Evolutionary conservation across 2,113 vertebrate genomes (phyloP).

Genomic region (Empidonax traillii): DNA sequence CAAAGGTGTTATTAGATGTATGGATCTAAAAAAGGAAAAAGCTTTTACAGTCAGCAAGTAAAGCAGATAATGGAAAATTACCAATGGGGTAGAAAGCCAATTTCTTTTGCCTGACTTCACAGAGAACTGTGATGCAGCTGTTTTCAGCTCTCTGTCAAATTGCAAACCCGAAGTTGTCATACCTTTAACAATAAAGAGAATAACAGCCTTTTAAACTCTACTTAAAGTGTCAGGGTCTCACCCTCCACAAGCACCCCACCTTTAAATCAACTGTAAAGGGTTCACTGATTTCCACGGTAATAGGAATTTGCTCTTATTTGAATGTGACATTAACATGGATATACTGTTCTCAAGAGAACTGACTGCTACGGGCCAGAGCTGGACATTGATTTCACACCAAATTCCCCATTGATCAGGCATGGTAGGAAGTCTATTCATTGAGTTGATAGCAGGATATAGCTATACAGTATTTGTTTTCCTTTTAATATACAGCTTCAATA

Average conservation of each 20-base stretch:
- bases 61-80: conserved; percentile 35
- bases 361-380: background rate
- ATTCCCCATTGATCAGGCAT: conserved; percentile 46
- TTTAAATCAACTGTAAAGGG: conserved; percentile 60
- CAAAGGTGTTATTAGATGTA: background rate
- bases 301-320: conserved; percentile 54
- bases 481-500: conserved; percentile 56
- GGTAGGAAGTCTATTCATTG: conserved; percentile 44
- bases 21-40: background rate
- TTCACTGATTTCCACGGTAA: conserved; percentile 46
- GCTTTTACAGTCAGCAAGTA: background rate
- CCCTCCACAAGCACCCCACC: background rate
- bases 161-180: conserved; percentile 4
- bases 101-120: conserved; percentile 30
- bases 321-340: conserved; percentile 67
- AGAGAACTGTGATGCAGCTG: background rate
- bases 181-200: conserved; percentile 41
- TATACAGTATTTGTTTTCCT: conserved; percentile 57
- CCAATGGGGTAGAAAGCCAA: background rate
- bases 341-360: conserved; percentile 55
- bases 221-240: conserved; percentile 32
- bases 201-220: conserved; percentile 53
- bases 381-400: conserved; percentile 59
- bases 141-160: conserved; percentile 17
- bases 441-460: conserved; percentile 45